Base-by-base conservation (phyloP, 2,888 invertebrate genomes). In the Dryadula phaetusa region DNA sequence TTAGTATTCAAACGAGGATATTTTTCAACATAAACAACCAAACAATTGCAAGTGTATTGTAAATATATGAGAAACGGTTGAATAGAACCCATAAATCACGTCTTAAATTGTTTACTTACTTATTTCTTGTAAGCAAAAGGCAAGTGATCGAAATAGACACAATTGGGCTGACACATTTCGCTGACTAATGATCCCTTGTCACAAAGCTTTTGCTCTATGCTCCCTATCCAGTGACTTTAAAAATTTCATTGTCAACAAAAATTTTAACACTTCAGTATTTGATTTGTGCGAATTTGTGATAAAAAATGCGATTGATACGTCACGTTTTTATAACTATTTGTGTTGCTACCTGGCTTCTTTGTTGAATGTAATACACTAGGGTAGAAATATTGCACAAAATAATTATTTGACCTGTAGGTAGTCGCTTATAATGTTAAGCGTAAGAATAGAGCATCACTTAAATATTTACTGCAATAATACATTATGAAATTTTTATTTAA, bases 201-300 rank as follows among this genome's bases (percentile, higher is more conserved):
- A 88, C 87, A 92, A 89, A 84, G 84, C 80, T 66, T 65, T 75
- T 73, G 70, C 71, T 74, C 80, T 81, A 77, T 79, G 82, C 83
- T 84, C 86, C 86, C 86, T 80, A 86, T 81, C 79, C 85, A 76
- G 82, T 81, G 79, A 84, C 74, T 74, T 73, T 79, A 76, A 79
- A 62, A 87, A 84, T 79, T 80, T 78, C 82, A 82, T 91, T 90
- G 90, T 90, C 75, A 83, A 78, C 81, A 78, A 75, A 84, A 82
- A 89, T 80, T 86, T 88, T 91, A 91, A 91, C 92, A 92, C 92
- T 91, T 88, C 90, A 87, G 85, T 90, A 82, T 92, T 91, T 90
- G 91, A 92, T 92, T 90, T 91, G 90, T 87, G 87, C 85, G 90
- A 91, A 89, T 85, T 82, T 77, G 75, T 79, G 70, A 73, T 67